These are phyloP conservation scores for Brassicogethes aeneus DNA, from an alignment of 2,888 invertebrate species.

Conservation along the genomic window DNA sequence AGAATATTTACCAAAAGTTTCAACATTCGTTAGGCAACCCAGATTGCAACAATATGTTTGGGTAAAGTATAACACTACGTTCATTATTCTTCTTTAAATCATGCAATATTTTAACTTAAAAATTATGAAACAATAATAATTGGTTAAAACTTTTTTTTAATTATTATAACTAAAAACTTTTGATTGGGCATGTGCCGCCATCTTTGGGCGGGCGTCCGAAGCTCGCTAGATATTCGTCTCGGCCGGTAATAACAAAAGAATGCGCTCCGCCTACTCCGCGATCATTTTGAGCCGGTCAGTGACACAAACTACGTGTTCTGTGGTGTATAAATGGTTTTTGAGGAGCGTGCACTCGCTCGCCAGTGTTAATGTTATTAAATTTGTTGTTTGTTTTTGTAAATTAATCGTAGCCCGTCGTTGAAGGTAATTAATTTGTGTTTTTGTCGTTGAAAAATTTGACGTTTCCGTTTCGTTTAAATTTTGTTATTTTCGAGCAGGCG, in stretches of 20 bases:
- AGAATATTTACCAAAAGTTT: too few relatives aligned
- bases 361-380: constrained; percentile 8
- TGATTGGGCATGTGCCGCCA: constrained; percentile 7
- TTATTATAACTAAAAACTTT: neutral
- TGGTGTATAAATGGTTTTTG: constrained; percentile 36
- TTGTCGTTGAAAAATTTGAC: constrained; percentile 5
- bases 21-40: too few relatives aligned
- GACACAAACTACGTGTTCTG: constrained; percentile 43
- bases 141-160: neutral
- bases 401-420: constrained; percentile 12
- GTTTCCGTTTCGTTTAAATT: neutral
- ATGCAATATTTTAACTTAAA: too few relatives aligned
- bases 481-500: constrained; percentile 29
- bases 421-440: constrained; percentile 10
- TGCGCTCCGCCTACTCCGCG: constrained; percentile 21
- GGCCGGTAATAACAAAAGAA: constrained; percentile 14
- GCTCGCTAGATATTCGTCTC: constrained; percentile 5
- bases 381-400: constrained; percentile 22
- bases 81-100: too few relatives aligned
- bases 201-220: constrained; percentile 6
- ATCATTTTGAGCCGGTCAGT: constrained; percentile 36
- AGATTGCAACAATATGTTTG: too few relatives aligned
- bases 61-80: too few relatives aligned
- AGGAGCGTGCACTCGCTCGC: constrained; percentile 20
- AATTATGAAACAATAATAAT: neutral